A percentile compares a stretch with the other conserved stretches of the same genome.
phyloP scores from a whole-genome alignment of 2,888 invertebrate genomes.

The Nebria salina region DNA sequence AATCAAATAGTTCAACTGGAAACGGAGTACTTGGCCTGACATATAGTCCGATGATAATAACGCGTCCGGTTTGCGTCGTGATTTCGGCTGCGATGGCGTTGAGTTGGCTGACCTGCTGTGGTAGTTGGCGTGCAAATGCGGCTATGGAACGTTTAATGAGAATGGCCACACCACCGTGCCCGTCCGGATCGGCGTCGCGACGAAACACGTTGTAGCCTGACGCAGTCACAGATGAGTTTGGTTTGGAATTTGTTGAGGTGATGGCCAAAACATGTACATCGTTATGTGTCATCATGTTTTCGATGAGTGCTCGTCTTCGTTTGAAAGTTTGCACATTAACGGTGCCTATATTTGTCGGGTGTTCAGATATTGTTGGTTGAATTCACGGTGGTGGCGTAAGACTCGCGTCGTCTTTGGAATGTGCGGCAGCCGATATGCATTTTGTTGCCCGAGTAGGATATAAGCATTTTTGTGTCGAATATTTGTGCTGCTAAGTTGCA shows the following conservation, averaged over 20 bases:
- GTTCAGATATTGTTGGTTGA: background rate
- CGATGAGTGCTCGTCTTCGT: conserved; percentile 4
- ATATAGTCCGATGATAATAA: background rate
- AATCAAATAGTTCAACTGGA: background rate
- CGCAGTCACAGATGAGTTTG: background rate
- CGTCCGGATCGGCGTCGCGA: background rate
- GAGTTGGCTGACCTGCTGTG: background rate
- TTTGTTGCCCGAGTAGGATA: background rate
- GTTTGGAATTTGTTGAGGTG: background rate
- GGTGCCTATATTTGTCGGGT: background rate
- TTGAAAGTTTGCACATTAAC: background rate
- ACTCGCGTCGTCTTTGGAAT: background rate
- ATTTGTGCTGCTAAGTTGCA: background rate
- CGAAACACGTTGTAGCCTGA: background rate
- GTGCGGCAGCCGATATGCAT: conserved; percentile 8
- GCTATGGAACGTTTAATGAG: background rate
- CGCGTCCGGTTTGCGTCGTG: background rate
- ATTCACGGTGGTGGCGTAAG: background rate
- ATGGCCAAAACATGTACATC: background rate
- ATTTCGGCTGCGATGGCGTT: background rate
- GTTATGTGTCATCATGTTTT: background rate
- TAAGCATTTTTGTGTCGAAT: background rate
- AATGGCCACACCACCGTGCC: conserved; percentile 5
- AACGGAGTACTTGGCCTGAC: background rate
- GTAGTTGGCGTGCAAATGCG: background rate